These are phyloP conservation scores for Athrips mouffetella DNA, from an alignment of 2,888 invertebrate genomes.

Conservation along the genomic window DNA sequence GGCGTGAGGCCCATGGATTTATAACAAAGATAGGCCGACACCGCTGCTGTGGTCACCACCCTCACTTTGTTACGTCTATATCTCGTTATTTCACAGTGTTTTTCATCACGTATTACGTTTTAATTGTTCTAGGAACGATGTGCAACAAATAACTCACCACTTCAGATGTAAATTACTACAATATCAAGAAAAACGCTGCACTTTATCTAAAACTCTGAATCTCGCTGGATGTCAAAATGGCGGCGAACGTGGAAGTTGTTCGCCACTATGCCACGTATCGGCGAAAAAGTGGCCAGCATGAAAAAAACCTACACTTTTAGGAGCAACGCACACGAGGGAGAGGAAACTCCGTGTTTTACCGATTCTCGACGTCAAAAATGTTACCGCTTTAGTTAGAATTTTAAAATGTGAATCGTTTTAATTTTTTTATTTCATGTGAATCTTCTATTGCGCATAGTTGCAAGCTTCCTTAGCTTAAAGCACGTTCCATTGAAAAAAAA, in stretches of 20 bases:
- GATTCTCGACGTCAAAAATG: no score
- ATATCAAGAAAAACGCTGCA: slow-evolving; percentile 81
- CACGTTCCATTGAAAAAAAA: background rate
- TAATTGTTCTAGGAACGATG: slow-evolving; percentile 18
- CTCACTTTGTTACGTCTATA: slow-evolving; percentile 45
- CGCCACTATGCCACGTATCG: slow-evolving; percentile 90
- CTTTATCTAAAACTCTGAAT: slow-evolving; percentile 83
- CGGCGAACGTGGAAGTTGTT: slow-evolving; percentile 87
- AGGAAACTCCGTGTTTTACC: no score
- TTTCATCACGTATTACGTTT: slow-evolving; percentile 25
- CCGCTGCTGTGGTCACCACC: slow-evolving; percentile 79
- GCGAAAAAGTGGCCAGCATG: slow-evolving; percentile 69
- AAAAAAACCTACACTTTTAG: slow-evolving; percentile 18
- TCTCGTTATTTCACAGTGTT: slow-evolving; percentile 34
- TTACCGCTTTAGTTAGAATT: no score
- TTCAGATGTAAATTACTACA: slow-evolving; percentile 73
- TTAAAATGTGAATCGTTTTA: no score
- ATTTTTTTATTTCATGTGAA: background rate
- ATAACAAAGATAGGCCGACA: slow-evolving; percentile 68
- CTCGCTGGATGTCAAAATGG: slow-evolving; percentile 89
- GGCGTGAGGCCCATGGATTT: slow-evolving; percentile 28
- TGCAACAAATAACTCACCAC: slow-evolving; percentile 63
- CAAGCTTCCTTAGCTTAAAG: background rate
- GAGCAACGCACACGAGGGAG: background rate
- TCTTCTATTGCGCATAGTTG: background rate